phyloP scores from a whole-genome alignment of 1,140 invertebrate genomes.

The Scaptomyza hsui region DNA sequence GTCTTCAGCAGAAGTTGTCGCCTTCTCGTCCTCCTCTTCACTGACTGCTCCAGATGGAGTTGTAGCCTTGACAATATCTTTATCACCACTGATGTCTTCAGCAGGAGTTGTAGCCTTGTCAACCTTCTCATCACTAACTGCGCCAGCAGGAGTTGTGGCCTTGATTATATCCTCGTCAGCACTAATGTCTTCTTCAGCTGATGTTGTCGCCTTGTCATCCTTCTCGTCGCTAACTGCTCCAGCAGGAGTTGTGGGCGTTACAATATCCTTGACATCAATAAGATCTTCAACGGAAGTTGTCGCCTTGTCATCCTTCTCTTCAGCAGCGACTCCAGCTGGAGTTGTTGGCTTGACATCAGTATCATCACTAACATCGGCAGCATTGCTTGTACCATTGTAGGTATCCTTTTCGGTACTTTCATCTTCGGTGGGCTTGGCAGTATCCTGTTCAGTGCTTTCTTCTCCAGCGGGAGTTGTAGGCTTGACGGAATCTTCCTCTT shows the following conservation, averaged over 20 bases:
- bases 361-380: conserved; percentile 1
- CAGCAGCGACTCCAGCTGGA: not conserved
- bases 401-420: not conserved
- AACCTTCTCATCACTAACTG: not conserved
- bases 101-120: conserved; percentile 16
- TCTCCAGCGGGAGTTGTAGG: not conserved
- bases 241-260: conserved; percentile 17
- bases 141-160: conserved; percentile 7
- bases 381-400: not conserved
- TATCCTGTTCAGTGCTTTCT: conserved; percentile 1
- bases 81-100: not conserved
- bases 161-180: conserved; percentile 3
- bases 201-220: conserved; percentile 5
- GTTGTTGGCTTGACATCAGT: conserved; percentile 6
- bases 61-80: conserved; percentile 10
- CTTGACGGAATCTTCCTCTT: conserved; percentile 16
- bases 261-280: not conserved
- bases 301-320: conserved; percentile 3
- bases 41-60: conserved; percentile 4
- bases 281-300: conserved; percentile 8
- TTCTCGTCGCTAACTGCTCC: not conserved
- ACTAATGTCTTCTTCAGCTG: not conserved
- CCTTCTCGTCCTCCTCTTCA: conserved; percentile 2
- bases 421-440: not conserved
- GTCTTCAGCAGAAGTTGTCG: not conserved